Evolutionary conservation across 2,888 invertebrate species (phyloP), one percentile per base, ranked within the genome.

Genomic region (Perdita meconis): DNA sequence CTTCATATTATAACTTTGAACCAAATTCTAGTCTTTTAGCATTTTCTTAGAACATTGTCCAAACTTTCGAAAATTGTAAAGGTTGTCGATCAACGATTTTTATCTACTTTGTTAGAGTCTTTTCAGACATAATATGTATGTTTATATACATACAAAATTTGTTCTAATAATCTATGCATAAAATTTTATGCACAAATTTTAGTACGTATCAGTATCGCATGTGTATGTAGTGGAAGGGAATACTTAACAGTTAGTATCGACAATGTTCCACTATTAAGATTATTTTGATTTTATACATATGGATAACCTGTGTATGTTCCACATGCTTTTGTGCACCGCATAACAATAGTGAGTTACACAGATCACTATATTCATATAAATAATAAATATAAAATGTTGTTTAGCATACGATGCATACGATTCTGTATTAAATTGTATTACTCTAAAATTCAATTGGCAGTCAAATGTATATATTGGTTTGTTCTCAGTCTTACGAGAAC

Each of bases 361-460:
- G 57, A 24, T 80, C 86, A 72, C 74, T 79, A 86, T 71, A 78
- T 83, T 82, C 80, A 66, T 85, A 81, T 78, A 72, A 80, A 72
- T 82, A 84, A 86, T 87, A 84, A 87, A 86, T 86, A 86, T 79
- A 86, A 86, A 85, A 82, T 81, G 80, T 86, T 81, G 80, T 84
- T 85, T 83, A 83, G 87, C 85, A 84, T 84, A 84, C 75, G 78
- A 82, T 81, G 80, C 55, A 72, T 80, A 78, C 79, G 75, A 73
- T 78, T 82, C 78, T 80, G 82, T 66, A 66, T 71, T 71, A 75
- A 72, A 83, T 40, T 64, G 78, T 84, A 73, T 80, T 80, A 70
- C 72, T 77, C 74, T 79, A 71, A 75, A 78, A 76, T 61, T 78
- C 67, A 60, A 78, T 81, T 66, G 79, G 75, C 57, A 59, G 55